Evolutionary conservation across 2,113 vertebrate species (phyloP).

Genomic region (Ondatra zibethicus): DNA sequence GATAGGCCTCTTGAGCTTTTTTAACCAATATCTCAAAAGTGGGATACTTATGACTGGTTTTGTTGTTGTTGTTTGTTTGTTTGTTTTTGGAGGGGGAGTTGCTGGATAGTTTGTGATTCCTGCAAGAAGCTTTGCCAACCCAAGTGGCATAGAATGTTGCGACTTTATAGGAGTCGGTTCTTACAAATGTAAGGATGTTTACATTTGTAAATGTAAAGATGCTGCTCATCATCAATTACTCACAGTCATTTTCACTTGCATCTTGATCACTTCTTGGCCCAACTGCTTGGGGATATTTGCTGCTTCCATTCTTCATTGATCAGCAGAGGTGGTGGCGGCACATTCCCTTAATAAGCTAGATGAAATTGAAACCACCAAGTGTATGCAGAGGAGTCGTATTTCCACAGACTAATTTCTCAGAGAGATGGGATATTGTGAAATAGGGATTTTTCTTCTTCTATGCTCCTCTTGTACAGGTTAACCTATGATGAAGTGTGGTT

Average conservation of each 20-base stretch:
- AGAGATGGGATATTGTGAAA: not conserved
- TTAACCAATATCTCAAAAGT: not conserved
- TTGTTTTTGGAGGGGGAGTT: too few relatives aligned
- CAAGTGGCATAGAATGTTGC: not conserved
- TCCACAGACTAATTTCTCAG: not conserved
- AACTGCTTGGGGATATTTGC: not conserved
- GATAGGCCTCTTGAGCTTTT: not conserved
- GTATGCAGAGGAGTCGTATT: not conserved
- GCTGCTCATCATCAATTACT: accelerated
- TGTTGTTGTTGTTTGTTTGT: too few relatives aligned
- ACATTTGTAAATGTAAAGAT: not conserved
- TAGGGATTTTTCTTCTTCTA: not conserved
- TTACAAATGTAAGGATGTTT: not conserved
- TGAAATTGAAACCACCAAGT: not conserved
- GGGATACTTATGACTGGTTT: not conserved
- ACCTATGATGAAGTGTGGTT: not conserved
- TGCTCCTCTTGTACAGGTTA: not conserved
- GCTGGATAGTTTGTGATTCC: not conserved
- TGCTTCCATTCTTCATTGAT: not conserved
- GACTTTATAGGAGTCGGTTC: not conserved
- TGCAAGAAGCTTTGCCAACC: not conserved
- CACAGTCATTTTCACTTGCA: not conserved
- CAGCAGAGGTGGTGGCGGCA: not conserved
- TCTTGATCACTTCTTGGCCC: not conserved
- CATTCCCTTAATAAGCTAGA: not conserved